phyloP scores from a whole-genome alignment of 2,888 invertebrate species.

The Cheilosia impressa region DNA sequence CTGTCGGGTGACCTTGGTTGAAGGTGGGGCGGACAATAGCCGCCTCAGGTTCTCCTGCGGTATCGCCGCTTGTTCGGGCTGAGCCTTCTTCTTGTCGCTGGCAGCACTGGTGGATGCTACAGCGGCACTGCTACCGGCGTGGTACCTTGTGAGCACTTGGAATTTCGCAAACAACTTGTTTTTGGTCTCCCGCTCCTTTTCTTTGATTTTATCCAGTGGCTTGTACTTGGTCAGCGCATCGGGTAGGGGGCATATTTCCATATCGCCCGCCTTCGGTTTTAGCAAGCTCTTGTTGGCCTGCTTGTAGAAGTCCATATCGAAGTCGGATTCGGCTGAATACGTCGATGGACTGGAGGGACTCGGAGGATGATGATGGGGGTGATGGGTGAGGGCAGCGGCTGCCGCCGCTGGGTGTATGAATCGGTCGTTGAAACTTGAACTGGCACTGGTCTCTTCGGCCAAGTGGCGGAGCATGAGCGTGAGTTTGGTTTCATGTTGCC shows the following conservation, averaged over 20 bases:
- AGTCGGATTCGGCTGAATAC: slow-evolving; percentile 80
- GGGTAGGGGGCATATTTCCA: slow-evolving; percentile 80
- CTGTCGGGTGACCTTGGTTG: slow-evolving; percentile 92
- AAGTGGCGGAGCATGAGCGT: slow-evolving; percentile 86
- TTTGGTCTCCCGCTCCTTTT: slow-evolving; percentile 84
- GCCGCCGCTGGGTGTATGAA: slow-evolving; percentile 69
- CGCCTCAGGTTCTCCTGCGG: slow-evolving; percentile 89
- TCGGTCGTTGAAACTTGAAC: slow-evolving; percentile 80
- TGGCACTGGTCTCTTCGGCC: slow-evolving; percentile 85
- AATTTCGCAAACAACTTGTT: slow-evolving; percentile 85
- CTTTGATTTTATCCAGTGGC: slow-evolving; percentile 82
- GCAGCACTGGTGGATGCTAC: slow-evolving; percentile 53
- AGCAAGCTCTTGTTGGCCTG: slow-evolving; percentile 76
- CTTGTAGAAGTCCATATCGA: slow-evolving; percentile 81
- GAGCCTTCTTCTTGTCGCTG: slow-evolving; percentile 76
- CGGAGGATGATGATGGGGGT: slow-evolving; percentile 67
- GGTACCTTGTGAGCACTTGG: slow-evolving; percentile 84
- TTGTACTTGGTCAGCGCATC: slow-evolving; percentile 80
- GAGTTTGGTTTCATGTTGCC: slow-evolving; percentile 87
- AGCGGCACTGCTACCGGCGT: slow-evolving; percentile 58
- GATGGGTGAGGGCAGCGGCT: slow-evolving; percentile 57
- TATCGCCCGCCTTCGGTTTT: slow-evolving; percentile 79
- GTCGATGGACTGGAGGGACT: slow-evolving; percentile 66
- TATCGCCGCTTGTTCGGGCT: slow-evolving; percentile 82
- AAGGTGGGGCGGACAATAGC: slow-evolving; percentile 87